Evolutionary conservation across 2,888 invertebrate genomes (phyloP), one percentile per base, ranked within the genome.

Genomic region (Sinotaia quadrata): DNA sequence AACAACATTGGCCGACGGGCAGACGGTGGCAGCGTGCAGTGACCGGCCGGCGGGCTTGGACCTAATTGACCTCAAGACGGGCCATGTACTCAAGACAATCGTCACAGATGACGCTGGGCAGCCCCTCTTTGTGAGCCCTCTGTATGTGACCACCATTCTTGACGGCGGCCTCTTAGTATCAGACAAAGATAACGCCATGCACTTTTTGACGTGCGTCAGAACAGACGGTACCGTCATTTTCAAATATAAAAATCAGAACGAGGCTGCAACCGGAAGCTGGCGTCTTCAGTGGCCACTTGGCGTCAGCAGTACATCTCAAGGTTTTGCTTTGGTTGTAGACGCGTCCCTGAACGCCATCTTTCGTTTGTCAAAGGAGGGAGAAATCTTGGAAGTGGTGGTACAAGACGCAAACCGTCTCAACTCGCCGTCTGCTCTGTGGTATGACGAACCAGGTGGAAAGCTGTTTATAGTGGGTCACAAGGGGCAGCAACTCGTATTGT

Each of bases 401-500:
- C 7, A 57, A 21, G 34, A 57, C 57, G 10, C 18, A 7, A 21
- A 15, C 15, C 33, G 12, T 3, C 57, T 57, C n/a, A 33, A 10
- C 27, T 57, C 57, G n/a, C 57, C 57, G 3, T 57, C 57, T 18
- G 57, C 57, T 12, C 57, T 57, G 34, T 57, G 57, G 15, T 33
- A 36, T 2, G 18, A 33, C 57, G 34, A 57, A 12, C 18, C 5
- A 5, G 15, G 27, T 24, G 10, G n/a, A 10, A 57, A 24, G 2
- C n/a, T 57, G 57, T 57, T 21, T 29, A 36, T 57, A n/a, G 57
- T 57, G 27, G 27, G 34, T 7, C 4, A 57, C 34, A 57, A 57
- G 21, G 57, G 57, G 7, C 33, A 57, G 57, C 15, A 36, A 15
- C 34, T 57, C 7, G 7, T 57, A 21, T 33, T 57, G 57, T 57